Evolutionary conservation across 2,888 invertebrate genomes (phyloP), one percentile per base, ranked within the genome.

Genomic region (Ganaspis brasiliensis): DNA sequence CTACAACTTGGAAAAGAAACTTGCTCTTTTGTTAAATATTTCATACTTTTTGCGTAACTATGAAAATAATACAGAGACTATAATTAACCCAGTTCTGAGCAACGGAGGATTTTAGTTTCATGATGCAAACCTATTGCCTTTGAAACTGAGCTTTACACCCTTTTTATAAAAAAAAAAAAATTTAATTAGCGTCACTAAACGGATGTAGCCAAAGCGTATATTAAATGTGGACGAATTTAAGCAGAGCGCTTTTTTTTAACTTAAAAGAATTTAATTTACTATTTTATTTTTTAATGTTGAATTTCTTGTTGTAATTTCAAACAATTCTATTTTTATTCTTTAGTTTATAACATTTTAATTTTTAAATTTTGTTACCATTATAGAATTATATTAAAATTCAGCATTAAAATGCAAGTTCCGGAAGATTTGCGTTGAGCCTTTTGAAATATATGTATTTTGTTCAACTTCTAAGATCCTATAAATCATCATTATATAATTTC

Each of bases 11-110:
- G 24, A 26, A 56, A 56, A 56, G 21, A 56, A 56, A 56, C 24
- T 26, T 56, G 56, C 10, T 56, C 26, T 26, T 56, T 56, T 56
- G 56, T 56, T 26, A 56, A 56, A 56, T 56, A 24, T 56, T 24
- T 26, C 14, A 24, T 26, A 56, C 24, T 56, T 56, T 56, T 56
- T 21, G 26, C 56, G 56, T 9, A 56, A 26, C 24, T 26, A 14
- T 26, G 56, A 56, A 56, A 56, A 56, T 56, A 56, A 24, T 56
- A 56, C 12, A 56, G 26, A 26, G 26, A 26, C 26, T 56, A 19
- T 56, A 56, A 56, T 56, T 56, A 56, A 56, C 56, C 56, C 56
- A 56, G 56, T 56, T 56, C 19, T 19, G 1, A 26, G 2, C 24
- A 24, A 56, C 26, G 24, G 26, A 26, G 24, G 26, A 26, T 24